Conservation (phyloP, 2,113 vertebrate genomes). For the Redunca redunca region DNA sequence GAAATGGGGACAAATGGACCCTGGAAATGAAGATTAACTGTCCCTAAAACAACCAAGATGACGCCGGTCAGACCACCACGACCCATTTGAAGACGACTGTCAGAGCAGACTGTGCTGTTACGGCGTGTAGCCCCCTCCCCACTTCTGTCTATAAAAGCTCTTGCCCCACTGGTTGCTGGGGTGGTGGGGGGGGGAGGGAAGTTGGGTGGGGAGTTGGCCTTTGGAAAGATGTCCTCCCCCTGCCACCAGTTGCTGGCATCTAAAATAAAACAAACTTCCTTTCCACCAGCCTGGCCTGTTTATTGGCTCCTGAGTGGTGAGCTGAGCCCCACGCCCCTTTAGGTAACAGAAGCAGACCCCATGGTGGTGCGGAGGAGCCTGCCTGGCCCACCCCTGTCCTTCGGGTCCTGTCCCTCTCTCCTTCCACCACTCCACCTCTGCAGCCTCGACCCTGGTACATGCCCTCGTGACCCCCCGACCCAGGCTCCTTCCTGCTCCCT, state of each 20-base stretch:
- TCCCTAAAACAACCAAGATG: neutral
- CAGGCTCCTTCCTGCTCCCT: neutral
- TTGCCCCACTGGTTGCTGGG: neutral
- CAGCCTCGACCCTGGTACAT: neutral
- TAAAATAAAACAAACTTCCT: neutral
- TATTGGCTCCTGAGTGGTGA: fast-evolving
- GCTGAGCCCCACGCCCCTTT: neutral
- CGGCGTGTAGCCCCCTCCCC: neutral
- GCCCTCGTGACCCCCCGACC: fast-evolving
- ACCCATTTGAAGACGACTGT: neutral
- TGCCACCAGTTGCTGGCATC: neutral
- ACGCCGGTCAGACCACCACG: neutral
- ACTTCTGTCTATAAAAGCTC: neutral
- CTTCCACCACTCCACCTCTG: neutral
- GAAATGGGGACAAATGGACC: neutral
- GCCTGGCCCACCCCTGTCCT: neutral
- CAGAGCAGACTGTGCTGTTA: neutral
- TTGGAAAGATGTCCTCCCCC: neutral
- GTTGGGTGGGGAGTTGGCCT: neutral
- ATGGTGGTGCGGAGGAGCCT: neutral
- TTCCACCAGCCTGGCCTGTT: neutral
- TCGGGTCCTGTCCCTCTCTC: fast-evolving
- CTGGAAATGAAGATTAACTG: neutral
- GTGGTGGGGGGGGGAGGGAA: neutral
- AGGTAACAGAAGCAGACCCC: neutral